Percentiles rank a stretch among this genome's conserved stretches.
Evolutionary conservation across 2,888 invertebrate species (phyloP).

Genomic region (Papilio elwesi): DNA sequence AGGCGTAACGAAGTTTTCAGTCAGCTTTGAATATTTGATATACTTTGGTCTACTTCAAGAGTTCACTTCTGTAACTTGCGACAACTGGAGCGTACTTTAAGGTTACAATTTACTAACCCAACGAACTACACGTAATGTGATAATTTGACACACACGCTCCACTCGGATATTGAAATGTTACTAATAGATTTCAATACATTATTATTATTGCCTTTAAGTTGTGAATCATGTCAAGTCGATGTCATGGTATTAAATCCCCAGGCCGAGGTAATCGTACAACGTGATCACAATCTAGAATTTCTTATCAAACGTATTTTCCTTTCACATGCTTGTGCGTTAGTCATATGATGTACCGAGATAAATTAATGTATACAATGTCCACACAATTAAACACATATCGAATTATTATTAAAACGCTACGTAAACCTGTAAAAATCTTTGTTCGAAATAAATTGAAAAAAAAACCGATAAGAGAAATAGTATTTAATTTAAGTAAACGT

Average conservation of each 20-base stretch:
- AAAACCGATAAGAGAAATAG: too few relatives aligned
- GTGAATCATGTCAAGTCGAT: background rate
- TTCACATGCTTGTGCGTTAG: background rate
- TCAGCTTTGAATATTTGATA: too few relatives aligned
- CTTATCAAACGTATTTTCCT: conserved; percentile 8
- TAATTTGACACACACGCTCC: background rate
- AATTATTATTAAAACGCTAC: too few relatives aligned
- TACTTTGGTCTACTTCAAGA: too few relatives aligned
- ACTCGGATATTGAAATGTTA: background rate
- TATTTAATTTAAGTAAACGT: too few relatives aligned
- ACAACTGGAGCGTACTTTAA: background rate
- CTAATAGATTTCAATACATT: background rate
- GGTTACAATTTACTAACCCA: background rate
- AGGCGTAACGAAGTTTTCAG: background rate
- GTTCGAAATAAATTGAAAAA: too few relatives aligned
- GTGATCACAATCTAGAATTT: background rate
- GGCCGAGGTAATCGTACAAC: background rate
- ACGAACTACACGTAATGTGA: background rate
- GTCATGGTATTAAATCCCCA: background rate
- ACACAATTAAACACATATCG: too few relatives aligned
- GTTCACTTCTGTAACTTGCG: too few relatives aligned
- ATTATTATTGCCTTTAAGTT: background rate
- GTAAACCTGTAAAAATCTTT: too few relatives aligned
- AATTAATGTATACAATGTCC: background rate
- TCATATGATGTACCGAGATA: background rate